A percentile compares a stretch with the other conserved stretches of the same genome.
These are phyloP conservation scores for Monochamus alternatus DNA, from an alignment of 2,888 invertebrate genomes.

Conservation along the genomic window DNA sequence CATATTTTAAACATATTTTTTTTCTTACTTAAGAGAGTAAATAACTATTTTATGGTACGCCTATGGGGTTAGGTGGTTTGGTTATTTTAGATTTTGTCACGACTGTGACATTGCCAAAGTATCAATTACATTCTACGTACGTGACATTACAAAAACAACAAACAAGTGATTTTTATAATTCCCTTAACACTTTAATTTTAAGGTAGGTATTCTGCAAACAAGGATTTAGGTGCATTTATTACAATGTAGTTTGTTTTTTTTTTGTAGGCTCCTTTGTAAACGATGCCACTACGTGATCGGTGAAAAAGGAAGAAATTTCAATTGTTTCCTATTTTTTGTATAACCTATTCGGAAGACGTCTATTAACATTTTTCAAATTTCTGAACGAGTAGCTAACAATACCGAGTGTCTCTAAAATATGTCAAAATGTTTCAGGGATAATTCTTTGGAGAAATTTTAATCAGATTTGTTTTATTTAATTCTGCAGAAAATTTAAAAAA, in stretches of 20 bases:
- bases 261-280: slow-evolving; percentile 9
- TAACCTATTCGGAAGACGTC: not conserved
- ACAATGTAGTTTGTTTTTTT: slow-evolving; percentile 15
- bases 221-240: not conserved
- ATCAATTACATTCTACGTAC: slow-evolving; percentile 36
- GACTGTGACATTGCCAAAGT: slow-evolving; percentile 14
- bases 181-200: slow-evolving; percentile 35
- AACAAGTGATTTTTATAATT: slow-evolving; percentile 42
- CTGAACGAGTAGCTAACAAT: no score
- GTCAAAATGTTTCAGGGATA: no score
- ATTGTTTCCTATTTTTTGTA: slow-evolving; percentile 2
- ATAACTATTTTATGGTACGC: not conserved
- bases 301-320: not conserved
- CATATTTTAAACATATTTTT: no score
- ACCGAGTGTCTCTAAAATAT: no score
- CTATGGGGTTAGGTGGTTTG: slow-evolving; percentile 9
- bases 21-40: no score
- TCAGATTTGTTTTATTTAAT: no score
- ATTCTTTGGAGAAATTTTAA: no score
- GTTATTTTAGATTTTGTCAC: slow-evolving; percentile 29
- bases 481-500: no score
- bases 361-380: no score
- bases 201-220: slow-evolving; percentile 27
- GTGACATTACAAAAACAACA: slow-evolving; percentile 53
- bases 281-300: slow-evolving; percentile 25